Conservation (phyloP, 2,888 invertebrate genomes). For the Cheilosia scutellata region DNA sequence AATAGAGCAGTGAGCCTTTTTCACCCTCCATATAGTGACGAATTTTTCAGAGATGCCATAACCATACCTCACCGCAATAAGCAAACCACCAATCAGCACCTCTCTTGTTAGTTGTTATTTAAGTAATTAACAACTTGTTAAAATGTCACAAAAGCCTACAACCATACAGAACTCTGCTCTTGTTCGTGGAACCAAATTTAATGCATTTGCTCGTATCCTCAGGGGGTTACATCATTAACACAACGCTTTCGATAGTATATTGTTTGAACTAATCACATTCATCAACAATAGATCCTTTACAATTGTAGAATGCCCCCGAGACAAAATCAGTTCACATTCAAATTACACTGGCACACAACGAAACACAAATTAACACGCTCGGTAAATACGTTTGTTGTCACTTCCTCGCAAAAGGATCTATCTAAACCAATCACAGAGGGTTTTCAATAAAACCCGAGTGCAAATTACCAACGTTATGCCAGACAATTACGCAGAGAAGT, state of each 20-base stretch:
- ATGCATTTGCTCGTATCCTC: constrained; percentile 32
- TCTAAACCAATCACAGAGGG: constrained; percentile 59
- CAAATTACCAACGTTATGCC: constrained; percentile 78
- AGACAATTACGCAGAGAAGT: constrained; percentile 76
- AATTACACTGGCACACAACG: constrained; percentile 41
- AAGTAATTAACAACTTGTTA: neutral
- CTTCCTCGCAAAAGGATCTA: constrained; percentile 31
- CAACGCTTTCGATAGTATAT: constrained; percentile 44
- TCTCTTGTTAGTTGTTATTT: neutral
- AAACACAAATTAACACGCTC: constrained; percentile 62
- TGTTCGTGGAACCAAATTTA: constrained; percentile 1
- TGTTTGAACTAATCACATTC: constrained; percentile 66
- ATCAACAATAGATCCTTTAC: constrained; percentile 52
- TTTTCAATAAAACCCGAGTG: constrained; percentile 61
- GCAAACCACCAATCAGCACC: constrained; percentile 1
- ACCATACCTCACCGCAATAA: no score
- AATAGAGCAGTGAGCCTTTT: no score
- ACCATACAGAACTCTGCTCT: neutral
- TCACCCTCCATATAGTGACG: no score
- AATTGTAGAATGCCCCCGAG: constrained; percentile 48
- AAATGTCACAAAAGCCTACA: neutral
- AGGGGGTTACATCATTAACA: constrained; percentile 54
- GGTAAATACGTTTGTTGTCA: constrained; percentile 16
- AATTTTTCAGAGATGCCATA: no score
- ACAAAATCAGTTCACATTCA: constrained; percentile 55